Evolutionary conservation across 1,140 invertebrate genomes (phyloP).

Genomic region (Grapholita molesta): DNA sequence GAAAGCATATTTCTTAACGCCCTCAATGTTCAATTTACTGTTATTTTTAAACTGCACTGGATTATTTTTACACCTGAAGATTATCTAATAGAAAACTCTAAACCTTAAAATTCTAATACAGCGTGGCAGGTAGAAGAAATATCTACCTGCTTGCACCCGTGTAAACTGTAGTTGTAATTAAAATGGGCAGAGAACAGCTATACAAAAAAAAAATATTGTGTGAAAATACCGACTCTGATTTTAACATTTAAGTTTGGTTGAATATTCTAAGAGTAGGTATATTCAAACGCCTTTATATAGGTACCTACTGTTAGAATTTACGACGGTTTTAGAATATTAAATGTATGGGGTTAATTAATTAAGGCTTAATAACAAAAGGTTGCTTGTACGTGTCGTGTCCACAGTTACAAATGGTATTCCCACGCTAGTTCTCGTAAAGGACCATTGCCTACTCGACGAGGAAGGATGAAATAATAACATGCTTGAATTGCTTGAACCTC

Average conservation of each 20-base stretch:
- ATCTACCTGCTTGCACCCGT: neutral
- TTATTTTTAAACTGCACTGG: no score
- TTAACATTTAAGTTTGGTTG: no score
- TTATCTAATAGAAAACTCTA: neutral
- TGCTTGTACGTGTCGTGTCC: neutral
- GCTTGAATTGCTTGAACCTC: neutral
- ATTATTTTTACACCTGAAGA: no score
- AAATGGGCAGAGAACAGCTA: neutral
- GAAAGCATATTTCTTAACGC: no score
- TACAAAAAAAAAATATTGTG: neutral
- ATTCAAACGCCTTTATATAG: no score
- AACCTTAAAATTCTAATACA: no score
- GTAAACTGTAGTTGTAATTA: neutral
- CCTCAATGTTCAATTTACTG: no score
- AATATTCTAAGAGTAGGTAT: no score
- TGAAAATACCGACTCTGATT: no score
- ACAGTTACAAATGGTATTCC: neutral
- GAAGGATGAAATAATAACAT: neutral
- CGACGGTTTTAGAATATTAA: no score
- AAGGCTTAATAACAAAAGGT: neutral
- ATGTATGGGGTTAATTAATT: no score
- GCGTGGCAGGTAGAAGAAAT: neutral
- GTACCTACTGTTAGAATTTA: no score
- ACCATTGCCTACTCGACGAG: neutral
- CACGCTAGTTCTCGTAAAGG: neutral